phyloP scores from a whole-genome alignment of 2,797 vertebrate genomes.

The Siniperca undulata region DNA sequence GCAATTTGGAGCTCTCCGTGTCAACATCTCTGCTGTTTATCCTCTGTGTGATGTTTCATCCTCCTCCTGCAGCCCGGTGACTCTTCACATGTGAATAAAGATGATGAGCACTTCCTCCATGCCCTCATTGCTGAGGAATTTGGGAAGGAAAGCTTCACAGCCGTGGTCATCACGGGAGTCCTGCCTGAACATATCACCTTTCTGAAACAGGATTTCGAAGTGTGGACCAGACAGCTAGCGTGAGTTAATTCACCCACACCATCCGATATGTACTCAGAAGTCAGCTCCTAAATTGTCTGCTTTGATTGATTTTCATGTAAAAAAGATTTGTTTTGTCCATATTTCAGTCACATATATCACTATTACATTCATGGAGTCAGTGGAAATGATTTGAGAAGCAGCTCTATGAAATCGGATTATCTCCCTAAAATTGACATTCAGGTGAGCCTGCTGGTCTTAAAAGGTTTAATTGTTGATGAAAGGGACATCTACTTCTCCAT shows the following conservation, averaged over 20 bases:
- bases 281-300: background rate
- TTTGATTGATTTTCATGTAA: background rate
- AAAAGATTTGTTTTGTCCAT: background rate
- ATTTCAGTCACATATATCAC: constrained; percentile 94
- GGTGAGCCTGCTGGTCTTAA: constrained; percentile 76
- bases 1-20: background rate
- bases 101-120: constrained; percentile 88
- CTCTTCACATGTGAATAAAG: constrained; percentile 85
- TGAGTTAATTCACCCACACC: constrained; percentile 79
- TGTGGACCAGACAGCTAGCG: constrained; percentile 92
- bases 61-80: constrained; percentile 86
- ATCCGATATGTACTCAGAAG: background rate
- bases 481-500: background rate
- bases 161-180: constrained; percentile 91
- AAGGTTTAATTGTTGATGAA: background rate
- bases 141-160: constrained; percentile 90
- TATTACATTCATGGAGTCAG: constrained; percentile 94
- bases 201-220: constrained; percentile 87
- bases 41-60: constrained; percentile 4
- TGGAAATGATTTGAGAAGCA: constrained; percentile 83
- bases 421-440: constrained; percentile 89
- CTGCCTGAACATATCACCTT: constrained; percentile 85
- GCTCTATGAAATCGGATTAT: constrained; percentile 54
- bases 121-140: constrained; percentile 89
- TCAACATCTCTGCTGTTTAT: background rate